Evolutionary conservation across 2,888 invertebrate genomes (phyloP).

Genomic region (Myopa testacea): DNA sequence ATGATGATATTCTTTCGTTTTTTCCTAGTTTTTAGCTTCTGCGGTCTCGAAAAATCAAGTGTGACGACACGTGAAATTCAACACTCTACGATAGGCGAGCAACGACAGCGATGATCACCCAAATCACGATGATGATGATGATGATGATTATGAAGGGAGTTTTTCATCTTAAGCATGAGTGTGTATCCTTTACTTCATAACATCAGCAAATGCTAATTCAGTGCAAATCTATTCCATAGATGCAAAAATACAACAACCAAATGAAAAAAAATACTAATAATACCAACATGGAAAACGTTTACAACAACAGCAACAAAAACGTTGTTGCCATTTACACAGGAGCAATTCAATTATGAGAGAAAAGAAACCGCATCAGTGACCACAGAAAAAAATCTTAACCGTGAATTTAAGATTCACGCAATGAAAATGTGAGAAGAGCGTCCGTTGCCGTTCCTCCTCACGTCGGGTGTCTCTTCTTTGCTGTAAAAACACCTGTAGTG

Average conservation of each 20-base stretch:
- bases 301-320: slow-evolving; percentile 5
- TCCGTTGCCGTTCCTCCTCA: no score
- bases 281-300: background rate
- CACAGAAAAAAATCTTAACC: slow-evolving; percentile 8
- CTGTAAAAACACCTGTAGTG: background rate
- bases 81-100: slow-evolving; percentile 7
- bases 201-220: background rate
- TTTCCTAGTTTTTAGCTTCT: slow-evolving; percentile 16
- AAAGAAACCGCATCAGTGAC: slow-evolving; percentile 22
- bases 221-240: background rate
- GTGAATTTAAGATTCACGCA: background rate
- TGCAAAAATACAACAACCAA: slow-evolving; percentile 7
- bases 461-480: no score
- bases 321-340: slow-evolving; percentile 27
- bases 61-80: slow-evolving; percentile 37
- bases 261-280: background rate
- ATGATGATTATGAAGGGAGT: background rate
- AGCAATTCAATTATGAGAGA: slow-evolving; percentile 27
- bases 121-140: background rate
- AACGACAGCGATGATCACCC: no score
- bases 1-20: background rate
- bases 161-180: background rate
- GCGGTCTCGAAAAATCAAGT: slow-evolving; percentile 30
- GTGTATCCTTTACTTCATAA: slow-evolving; percentile 20
- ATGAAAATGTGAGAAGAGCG: background rate